Base-by-base conservation (phyloP, 1,140 invertebrate genomes). In the Drosophila lacteicornis region DNA sequence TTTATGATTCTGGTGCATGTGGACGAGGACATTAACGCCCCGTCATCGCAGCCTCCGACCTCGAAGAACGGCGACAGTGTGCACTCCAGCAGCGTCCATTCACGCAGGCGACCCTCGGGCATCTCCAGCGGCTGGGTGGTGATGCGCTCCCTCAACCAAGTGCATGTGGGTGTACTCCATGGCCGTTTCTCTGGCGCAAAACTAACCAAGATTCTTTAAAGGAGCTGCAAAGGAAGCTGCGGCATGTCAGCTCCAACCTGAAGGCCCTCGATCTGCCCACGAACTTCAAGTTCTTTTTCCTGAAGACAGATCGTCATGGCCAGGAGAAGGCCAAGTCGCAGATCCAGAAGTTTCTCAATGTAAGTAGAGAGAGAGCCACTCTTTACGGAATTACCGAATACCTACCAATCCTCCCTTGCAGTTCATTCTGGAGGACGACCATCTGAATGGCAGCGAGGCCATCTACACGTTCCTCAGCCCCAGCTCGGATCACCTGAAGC, bases 391-490 rank as follows among this genome's bases (percentile, higher is more conserved):
- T 11, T 33, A 33, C 27, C 6, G 1, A 27, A 22, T 22, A 22
- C 19, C 19, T 22, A 2, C 19, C 19, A 22, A 15, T 33, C 4
- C 12, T 8, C 11, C 36, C 43, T 15, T 80, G 33, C 33, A 97
- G 97, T 96, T 96, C 91, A 95, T 98, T 62, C 94, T 98, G 88
- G 96, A 97, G 93, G 97, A 98, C 91, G 97, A 98, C 55, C 94
- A 95, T 75, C 93, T 98, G 60, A 97, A 97, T 93, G 96, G 97
- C 93, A 97, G 97, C 92, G 97, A 98, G 93, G 96, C 97, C 38
- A 94, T 98, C 58, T 98, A 98, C 92, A 95, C 96, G 66, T 98
- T 98, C 93, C 94, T 98, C 5, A 97, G 97, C 92, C 97, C 97
- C 6, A 97, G 96, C 91, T 97, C 97, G 0, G 97, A 98, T 85